A percentile compares a stretch with the other conserved stretches of the same genome.
Evolutionary conservation across 2,797 vertebrate species (phyloP).

Genomic region (Melanotaenia parkinsoni): DNA sequence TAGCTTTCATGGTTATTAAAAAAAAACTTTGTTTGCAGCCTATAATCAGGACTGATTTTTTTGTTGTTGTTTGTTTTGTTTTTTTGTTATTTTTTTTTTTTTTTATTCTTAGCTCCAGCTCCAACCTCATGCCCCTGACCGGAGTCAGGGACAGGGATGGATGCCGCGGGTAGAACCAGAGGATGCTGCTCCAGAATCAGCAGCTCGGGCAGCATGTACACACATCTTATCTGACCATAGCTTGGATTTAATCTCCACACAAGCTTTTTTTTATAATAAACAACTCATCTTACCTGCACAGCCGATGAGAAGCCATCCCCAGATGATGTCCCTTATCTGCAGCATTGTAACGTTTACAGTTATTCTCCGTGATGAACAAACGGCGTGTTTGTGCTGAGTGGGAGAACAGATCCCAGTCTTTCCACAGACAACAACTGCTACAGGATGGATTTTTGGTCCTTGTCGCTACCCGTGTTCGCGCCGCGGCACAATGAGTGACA

Average conservation of each 20-base stretch:
- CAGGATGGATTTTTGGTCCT: conserved; percentile 70
- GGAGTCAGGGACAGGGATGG: conserved; percentile 52
- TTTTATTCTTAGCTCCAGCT: conserved; percentile 10
- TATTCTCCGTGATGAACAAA: conserved; percentile 80
- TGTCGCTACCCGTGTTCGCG: conserved; percentile 85
- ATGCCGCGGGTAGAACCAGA: conserved; percentile 44
- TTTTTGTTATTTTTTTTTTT: neutral
- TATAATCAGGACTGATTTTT: neutral
- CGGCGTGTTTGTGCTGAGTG: conserved; percentile 15
- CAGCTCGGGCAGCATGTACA: conserved; percentile 24
- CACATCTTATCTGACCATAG: neutral
- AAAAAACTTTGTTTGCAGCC: conserved; percentile 44
- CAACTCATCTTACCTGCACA: conserved; percentile 87
- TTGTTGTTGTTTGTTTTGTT: no score
- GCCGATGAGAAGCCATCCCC: conserved; percentile 88
- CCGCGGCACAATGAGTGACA: conserved; percentile 92
- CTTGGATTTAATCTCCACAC: neutral
- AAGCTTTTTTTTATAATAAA: conserved; percentile 15
- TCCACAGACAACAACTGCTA: conserved; percentile 61
- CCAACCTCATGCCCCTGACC: conserved; percentile 22
- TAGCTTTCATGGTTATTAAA: accelerated
- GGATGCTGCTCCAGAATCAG: conserved; percentile 54
- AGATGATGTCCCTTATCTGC: conserved; percentile 87
- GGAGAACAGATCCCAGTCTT: conserved; percentile 35
- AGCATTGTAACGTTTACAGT: conserved; percentile 88